Percentiles rank a stretch among this genome's conserved stretches.
phyloP scores from a whole-genome alignment of 92 coral and sea anemone genomes.

The Virgularia gustaviana region DNA sequence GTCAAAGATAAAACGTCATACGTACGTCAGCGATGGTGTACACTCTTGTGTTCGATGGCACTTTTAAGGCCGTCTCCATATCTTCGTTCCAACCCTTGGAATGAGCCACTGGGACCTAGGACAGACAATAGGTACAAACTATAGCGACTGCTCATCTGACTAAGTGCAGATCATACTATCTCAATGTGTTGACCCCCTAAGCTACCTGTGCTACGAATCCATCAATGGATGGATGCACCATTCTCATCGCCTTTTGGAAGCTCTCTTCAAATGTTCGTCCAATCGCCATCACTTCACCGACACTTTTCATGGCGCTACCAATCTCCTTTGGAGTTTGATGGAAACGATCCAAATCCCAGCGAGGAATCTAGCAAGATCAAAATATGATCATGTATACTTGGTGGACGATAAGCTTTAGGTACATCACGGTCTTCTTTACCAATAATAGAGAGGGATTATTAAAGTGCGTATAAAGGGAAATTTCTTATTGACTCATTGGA shows the following conservation, averaged over 20 bases:
- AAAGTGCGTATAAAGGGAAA: too few relatives aligned
- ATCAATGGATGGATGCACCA: constrained; percentile 98
- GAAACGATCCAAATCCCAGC: constrained; percentile 97
- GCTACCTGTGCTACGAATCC: constrained; percentile 84
- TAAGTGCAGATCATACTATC: not conserved
- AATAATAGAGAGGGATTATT: too few relatives aligned
- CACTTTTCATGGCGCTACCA: constrained; percentile 98
- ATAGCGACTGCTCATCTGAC: not conserved
- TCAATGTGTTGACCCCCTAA: not conserved
- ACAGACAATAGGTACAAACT: too few relatives aligned
- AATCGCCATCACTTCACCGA: constrained; percentile 99
- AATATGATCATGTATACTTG: too few relatives aligned
- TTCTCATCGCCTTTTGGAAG: constrained; percentile 88
- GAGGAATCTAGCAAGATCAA: constrained; percentile 85
- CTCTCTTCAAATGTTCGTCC: constrained; percentile 98
- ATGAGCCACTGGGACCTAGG: constrained; percentile 83
- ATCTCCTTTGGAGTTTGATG: constrained; percentile 95
- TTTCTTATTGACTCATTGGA: too few relatives aligned
- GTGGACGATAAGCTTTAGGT: too few relatives aligned
- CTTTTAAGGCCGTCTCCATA: constrained; percentile 71
- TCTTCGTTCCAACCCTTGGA: constrained; percentile 61
- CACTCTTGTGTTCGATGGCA: constrained; percentile 94
- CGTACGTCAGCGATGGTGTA: constrained; percentile 90
- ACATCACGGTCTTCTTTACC: too few relatives aligned
- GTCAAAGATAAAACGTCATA: not conserved